These are phyloP conservation scores for Subacronicta megacephala DNA, from an alignment of 2,888 invertebrate genomes.

Conservation along the genomic window DNA sequence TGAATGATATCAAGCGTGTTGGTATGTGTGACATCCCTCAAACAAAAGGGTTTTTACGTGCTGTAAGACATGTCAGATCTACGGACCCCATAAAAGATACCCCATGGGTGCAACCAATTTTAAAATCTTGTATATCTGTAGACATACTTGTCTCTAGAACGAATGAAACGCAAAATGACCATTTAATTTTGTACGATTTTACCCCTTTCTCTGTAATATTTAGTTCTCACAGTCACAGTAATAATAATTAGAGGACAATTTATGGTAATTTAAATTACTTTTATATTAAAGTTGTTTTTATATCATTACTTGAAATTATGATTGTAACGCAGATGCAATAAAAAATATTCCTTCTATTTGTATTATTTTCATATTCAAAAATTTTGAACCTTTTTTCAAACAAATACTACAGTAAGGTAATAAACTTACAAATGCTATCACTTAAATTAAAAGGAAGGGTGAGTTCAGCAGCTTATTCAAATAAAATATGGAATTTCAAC, in stretches of 20 bases:
- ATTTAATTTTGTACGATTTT: not conserved
- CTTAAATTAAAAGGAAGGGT: constrained; percentile 10
- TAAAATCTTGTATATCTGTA: constrained; percentile 9
- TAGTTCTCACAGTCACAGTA: constrained; percentile 27
- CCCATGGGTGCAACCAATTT: constrained; percentile 1
- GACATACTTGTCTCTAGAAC: not conserved
- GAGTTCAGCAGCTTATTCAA: constrained; percentile 23
- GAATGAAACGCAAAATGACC: not conserved
- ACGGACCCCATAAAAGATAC: constrained; percentile 6
- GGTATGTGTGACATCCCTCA: not conserved
- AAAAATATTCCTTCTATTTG: not conserved
- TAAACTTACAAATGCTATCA: not conserved
- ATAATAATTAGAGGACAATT: not conserved
- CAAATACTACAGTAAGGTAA: not conserved
- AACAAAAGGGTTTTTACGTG: constrained; percentile 15
- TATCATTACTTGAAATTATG: constrained; percentile 2
- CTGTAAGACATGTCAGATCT: constrained; percentile 23
- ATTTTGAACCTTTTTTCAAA: not conserved
- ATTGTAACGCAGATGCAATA: not conserved
- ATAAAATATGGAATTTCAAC: constrained; percentile 17
- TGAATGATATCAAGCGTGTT: not conserved
- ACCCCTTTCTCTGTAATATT: not conserved
- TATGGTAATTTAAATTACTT: not conserved
- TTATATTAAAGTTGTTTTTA: not conserved
- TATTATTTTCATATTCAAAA: not conserved